phyloP scores from a whole-genome alignment of 64 coral and sea anemone genomes.

The Anthopleura sola region DNA sequence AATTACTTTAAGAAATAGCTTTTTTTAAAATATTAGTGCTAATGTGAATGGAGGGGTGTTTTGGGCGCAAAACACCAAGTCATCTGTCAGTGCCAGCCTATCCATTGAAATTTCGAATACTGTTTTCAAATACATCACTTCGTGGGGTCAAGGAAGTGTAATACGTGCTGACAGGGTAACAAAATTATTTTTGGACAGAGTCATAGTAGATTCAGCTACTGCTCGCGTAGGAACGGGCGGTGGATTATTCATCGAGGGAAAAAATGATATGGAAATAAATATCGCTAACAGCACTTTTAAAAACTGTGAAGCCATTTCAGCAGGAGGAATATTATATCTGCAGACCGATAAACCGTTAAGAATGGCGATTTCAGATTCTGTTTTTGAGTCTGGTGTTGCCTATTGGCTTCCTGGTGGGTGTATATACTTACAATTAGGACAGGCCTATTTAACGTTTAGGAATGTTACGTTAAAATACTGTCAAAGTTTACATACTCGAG shows the following conservation, averaged over 20 bases:
- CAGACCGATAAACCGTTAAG: neutral
- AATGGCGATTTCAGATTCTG: neutral
- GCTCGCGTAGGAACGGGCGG: neutral
- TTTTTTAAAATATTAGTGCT: neutral
- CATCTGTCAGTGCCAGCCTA: neutral
- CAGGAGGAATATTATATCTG: neutral
- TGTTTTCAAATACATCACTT: neutral
- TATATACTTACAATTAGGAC: neutral
- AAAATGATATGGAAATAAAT: neutral
- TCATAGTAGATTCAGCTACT: neutral
- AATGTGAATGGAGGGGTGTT: neutral
- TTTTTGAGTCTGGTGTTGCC: constrained; percentile 7
- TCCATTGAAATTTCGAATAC: neutral
- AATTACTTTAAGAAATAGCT: neutral
- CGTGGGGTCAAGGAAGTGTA: neutral
- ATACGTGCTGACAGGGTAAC: neutral
- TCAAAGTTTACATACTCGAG: neutral
- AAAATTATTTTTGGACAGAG: neutral
- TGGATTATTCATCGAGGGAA: neutral
- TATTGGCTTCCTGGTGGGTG: neutral
- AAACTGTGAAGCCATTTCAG: neutral
- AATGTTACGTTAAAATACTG: neutral
- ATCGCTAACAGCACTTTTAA: constrained; percentile 7
- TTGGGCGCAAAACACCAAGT: neutral
- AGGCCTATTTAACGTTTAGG: neutral